A percentile compares a stretch with the other conserved stretches of the same genome.
Evolutionary conservation across 2,113 vertebrate genomes (phyloP).

Genomic region (Oriolus oriolus): DNA sequence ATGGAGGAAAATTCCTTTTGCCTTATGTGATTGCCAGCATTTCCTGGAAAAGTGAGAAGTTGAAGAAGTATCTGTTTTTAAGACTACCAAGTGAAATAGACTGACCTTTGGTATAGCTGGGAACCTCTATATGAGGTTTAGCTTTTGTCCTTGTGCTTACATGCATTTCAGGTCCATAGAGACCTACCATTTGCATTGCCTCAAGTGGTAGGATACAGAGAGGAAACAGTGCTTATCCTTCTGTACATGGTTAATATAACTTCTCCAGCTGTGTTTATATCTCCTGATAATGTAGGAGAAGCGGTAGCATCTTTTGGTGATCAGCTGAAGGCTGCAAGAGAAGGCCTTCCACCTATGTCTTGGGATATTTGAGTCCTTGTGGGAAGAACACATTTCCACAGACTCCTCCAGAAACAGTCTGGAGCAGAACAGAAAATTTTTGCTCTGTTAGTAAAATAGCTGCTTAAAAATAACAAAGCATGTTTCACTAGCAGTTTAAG

Average conservation of each 20-base stretch:
- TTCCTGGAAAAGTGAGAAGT: background rate
- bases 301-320: background rate
- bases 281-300: background rate
- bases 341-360: background rate
- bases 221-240: background rate
- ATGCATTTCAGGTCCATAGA: background rate
- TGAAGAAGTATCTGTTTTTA: background rate
- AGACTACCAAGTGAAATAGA: background rate
- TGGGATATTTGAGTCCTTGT: background rate
- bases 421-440: background rate
- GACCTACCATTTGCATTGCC: background rate
- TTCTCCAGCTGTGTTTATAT: background rate
- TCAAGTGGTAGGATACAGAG: background rate
- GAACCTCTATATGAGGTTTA: background rate
- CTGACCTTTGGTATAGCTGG: background rate
- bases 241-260: background rate
- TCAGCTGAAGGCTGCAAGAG: background rate
- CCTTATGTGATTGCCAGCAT: background rate
- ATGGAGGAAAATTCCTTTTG: background rate
- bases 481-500: background rate
- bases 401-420: background rate
- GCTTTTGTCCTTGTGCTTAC: background rate
- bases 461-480: background rate
- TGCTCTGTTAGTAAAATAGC: background rate
- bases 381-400: background rate